A percentile compares a stretch with the other conserved stretches of the same genome.
These are phyloP conservation scores for Yoshiicerus persimilis DNA, from an alignment of 1,140 invertebrate genomes.

Conservation along the genomic window DNA sequence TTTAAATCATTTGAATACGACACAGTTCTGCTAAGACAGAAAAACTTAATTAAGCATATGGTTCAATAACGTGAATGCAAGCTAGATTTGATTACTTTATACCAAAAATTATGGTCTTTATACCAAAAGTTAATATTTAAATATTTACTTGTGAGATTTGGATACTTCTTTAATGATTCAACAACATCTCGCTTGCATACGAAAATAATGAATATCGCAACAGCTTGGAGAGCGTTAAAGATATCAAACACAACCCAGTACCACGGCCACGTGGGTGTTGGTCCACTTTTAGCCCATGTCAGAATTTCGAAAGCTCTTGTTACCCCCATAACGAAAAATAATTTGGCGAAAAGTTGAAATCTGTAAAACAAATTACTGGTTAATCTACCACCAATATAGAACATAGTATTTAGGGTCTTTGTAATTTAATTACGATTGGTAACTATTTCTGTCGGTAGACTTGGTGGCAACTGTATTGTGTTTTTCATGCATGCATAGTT, in stretches of 20 bases:
- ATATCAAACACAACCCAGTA: constrained; percentile 58
- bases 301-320: constrained; percentile 72
- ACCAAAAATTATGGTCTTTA: background rate
- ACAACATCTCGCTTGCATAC: constrained; percentile 68
- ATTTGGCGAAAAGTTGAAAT: constrained; percentile 66
- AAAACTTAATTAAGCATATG: no score
- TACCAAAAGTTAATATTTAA: background rate
- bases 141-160: background rate
- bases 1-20: no score
- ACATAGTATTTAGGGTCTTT: background rate
- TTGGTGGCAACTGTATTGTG: background rate
- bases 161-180: background rate
- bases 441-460: background rate
- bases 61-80: no score
- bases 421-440: background rate
- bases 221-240: constrained; percentile 79
- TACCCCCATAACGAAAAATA: constrained; percentile 71
- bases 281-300: constrained; percentile 53
- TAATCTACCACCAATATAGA: no score
- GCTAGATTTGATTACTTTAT: no score
- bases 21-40: no score
- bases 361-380: constrained; percentile 51
- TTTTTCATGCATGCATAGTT: constrained; percentile 20
- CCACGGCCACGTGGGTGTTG: constrained; percentile 30
- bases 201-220: constrained; percentile 86